Base-by-base conservation (phyloP, 2,888 invertebrate genomes). In the Timema cristinae region DNA sequence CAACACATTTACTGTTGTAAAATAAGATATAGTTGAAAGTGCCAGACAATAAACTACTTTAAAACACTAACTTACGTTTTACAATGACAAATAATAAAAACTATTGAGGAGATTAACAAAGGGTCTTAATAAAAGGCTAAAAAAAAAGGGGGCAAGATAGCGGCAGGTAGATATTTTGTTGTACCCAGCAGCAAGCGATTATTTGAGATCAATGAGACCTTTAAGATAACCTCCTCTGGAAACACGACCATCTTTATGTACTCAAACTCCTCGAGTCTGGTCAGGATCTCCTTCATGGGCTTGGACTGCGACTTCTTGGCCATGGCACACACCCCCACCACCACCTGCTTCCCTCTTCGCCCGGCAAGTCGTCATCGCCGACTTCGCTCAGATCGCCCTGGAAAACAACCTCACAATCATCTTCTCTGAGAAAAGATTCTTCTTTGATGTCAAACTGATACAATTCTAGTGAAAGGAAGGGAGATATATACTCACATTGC, bases 311-410 rank as follows among this genome's bases (percentile, higher is more conserved):
- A 97, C 84, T 99, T 99, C 85, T 99, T 98, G 80, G 95, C 93
- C 99, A 99, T 99, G 77, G 99, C 98, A 86, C 99, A 99, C 73
- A 99, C 93, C 75, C 99, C 99, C 79, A 99, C 97, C 81, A 97
- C 88, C 78, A 99, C 96, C 81, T 97, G 94, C 83, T 95, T 95
- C 79, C 92, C 81, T 85, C 88, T 47, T 86, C 81, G 84, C 85
- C 76, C 81, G 81, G 73, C 80, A 82, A 84, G 75, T 85, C 85
- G 80, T 91, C 92, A 74, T 86, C 81, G 79, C 87, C 69, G 50
- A 91, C 85, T 81, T 92, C 92, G 83, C 82, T 80, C 79, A 92
- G 88, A 81, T 93, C 92, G 77, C 91, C 91, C 92, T 92, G 79
- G 32, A 80, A 80, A 32, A 32, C 1, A 32, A 32, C 32, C 32